Evolutionary conservation across 2,113 vertebrate species (phyloP), one percentile per base, ranked within the genome.

Genomic region (Anolis sagrei): DNA sequence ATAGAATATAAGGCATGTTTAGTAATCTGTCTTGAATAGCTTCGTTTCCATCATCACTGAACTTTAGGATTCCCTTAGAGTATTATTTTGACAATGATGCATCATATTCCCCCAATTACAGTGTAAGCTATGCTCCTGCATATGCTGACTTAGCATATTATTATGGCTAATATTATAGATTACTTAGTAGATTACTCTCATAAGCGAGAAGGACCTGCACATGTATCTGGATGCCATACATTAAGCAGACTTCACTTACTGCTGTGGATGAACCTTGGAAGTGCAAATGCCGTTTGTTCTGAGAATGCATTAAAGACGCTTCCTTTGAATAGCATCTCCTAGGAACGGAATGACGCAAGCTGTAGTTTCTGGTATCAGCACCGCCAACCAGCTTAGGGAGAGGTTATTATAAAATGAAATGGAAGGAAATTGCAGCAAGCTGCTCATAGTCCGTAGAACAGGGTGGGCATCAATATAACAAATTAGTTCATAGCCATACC

Each of bases 271-370:
- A 88, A 34, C 81, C 5, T 32, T 58, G 84, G 54, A 51, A 16
- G 34, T 39, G 44, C 39, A 7, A 14, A 44, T 69, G 72, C 25
- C 64, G 61, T 75, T 64, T 36, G 83, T 81, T 39, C 23, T 44
- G 69, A 79, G 83, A 66, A 49, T 74, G 74, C 1, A 58, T 0
- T 81, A 61, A 76, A 64, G 87, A 48, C 48, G 21, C 1, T 1
- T 74, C 54, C 69, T 84, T 39, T 39, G 72, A 85, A 25, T 39
- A 4, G 87, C 82, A 78, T 72, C 87, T 66, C 82, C 84, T 7
- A 7, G 82, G 62, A 87, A 75, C 75, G 0, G 83, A 69, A 75
- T 79, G 87, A 69, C 68, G 88, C 88, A 64, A 29, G 89, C 68
- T 0, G 4, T 62, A 6, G 39, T 73, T 87, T 74, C 79, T 8